Evolutionary conservation across 1,140 invertebrate species (phyloP).

Genomic region (Lordiphosa collinella): DNA sequence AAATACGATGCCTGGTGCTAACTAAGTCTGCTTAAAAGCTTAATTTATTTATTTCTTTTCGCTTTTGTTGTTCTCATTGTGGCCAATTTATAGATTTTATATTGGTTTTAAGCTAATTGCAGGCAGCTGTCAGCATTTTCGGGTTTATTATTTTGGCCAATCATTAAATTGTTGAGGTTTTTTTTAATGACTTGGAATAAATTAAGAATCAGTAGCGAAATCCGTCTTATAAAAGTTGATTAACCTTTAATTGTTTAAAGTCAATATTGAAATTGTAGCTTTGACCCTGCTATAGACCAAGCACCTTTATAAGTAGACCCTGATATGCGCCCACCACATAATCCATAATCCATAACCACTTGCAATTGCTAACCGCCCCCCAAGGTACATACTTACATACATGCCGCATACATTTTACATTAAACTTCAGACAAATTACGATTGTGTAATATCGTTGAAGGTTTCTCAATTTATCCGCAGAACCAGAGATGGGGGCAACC

Average conservation of each 20-base stretch:
- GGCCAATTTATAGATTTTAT: slow-evolving; percentile 11
- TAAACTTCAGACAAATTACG: slow-evolving; percentile 28
- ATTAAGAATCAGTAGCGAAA: neutral
- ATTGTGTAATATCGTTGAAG: slow-evolving; percentile 53
- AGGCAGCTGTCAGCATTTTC: neutral
- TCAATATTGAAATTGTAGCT: neutral
- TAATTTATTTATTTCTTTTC: neutral
- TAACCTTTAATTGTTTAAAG: neutral
- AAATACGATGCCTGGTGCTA: too few species aligned
- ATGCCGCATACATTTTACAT: slow-evolving; percentile 18
- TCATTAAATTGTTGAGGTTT: slow-evolving; percentile 9
- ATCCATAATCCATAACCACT: slow-evolving; percentile 22
- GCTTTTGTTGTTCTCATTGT: neutral
- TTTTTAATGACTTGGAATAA: neutral
- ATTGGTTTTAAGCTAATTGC: slow-evolving; percentile 23
- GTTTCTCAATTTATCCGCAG: slow-evolving; percentile 37
- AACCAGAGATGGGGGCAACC: slow-evolving; percentile 5
- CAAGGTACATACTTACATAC: slow-evolving; percentile 19
- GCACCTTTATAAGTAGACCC: slow-evolving; percentile 6
- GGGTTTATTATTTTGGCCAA: slow-evolving; percentile 27
- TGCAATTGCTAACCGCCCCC: slow-evolving; percentile 19
- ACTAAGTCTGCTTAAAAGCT: slow-evolving; percentile 9
- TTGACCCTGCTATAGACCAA: neutral
- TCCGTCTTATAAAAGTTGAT: slow-evolving; percentile 8
- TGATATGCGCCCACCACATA: slow-evolving; percentile 9